Base-by-base conservation (phyloP, 2,888 invertebrate species). In the Syritta pipiens region DNA sequence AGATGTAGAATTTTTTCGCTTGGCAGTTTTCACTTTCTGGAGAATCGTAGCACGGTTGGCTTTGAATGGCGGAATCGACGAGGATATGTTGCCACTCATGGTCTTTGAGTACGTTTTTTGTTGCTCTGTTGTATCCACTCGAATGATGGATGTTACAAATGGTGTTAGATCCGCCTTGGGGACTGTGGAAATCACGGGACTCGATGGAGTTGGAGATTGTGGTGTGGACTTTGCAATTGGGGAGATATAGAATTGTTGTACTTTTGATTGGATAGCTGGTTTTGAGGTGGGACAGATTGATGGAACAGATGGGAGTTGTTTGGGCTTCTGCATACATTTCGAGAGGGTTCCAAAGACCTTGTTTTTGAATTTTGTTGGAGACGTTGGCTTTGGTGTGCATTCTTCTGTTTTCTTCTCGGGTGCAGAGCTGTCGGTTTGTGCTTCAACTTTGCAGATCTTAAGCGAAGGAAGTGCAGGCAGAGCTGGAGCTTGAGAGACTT, bases 121-220 rank as follows among this genome's bases (percentile, higher is more conserved):
- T n/a, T n/a, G n/a, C n/a, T n/a, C n/a, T n/a, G n/a, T 72, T 1
- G 77, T 77, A 24, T 77, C 65, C 1, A 77, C 77, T 14, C 77
- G 17, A 20, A 77, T 77, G 12, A 77, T 77, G 20, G 77, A 77
- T 1, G 77, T 77, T 1, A 72, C 77, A 72, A 77, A 77, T 2
- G 77, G 77, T 4, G 60, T 44, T 1, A 65, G 44, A 24, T 77
- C 63, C 6, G 60, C n/a, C 14, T 2, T 26, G 2, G 7, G 28
- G 12, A 30, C n/a, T 37, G 35, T 37, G 1, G 30, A 9, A 9
- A 20, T 7, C n/a, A 20, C 5, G n/a, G 10, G 35, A 37, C 6
- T 12, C 30, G 20, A 12, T 1, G 28, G 6, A 6, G 12, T 1
- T 5, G 10, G 17, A 12, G 65, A 5, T 19, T 17, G 17, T 7